Evolutionary conservation across 2,888 invertebrate genomes (phyloP).

Genomic region (Orthosia cruda): DNA sequence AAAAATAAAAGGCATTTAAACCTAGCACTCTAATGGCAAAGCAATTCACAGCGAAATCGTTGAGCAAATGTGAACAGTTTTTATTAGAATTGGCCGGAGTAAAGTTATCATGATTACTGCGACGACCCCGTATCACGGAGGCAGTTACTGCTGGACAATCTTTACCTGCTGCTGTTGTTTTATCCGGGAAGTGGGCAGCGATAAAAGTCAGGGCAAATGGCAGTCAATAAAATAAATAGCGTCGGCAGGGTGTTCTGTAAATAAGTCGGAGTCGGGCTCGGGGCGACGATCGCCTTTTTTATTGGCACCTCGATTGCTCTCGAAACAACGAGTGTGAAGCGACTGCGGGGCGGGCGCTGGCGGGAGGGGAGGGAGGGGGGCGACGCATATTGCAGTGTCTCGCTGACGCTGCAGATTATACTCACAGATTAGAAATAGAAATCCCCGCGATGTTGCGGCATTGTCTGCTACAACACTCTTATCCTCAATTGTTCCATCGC

Average conservation of each 20-base stretch:
- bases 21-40: conserved; percentile 23
- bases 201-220: conserved; percentile 91
- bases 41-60: conserved; percentile 32
- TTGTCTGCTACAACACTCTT: conserved; percentile 75
- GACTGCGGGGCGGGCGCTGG: conserved; percentile 28
- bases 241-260: conserved; percentile 91
- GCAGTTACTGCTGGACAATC: conserved; percentile 67
- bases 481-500: conserved; percentile 50
- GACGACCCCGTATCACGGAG: conserved; percentile 59
- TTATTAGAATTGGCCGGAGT: conserved; percentile 54
- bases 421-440: conserved; percentile 87
- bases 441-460: conserved; percentile 78
- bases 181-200: conserved; percentile 89
- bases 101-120: conserved; percentile 67
- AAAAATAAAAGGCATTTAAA: conserved; percentile 28
- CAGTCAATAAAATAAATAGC: conserved; percentile 92
- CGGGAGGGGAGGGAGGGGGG: conserved; percentile 65
- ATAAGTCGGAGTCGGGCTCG: conserved; percentile 89
- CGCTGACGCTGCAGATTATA: conserved; percentile 88
- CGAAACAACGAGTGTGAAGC: conserved; percentile 89
- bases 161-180: conserved; percentile 89
- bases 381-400: conserved; percentile 83
- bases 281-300: conserved; percentile 92
- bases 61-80: conserved; percentile 59
- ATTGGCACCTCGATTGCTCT: conserved; percentile 92